phyloP scores from a whole-genome alignment of 2,113 vertebrate genomes.

The Oncorhynchus gorbuscha region DNA sequence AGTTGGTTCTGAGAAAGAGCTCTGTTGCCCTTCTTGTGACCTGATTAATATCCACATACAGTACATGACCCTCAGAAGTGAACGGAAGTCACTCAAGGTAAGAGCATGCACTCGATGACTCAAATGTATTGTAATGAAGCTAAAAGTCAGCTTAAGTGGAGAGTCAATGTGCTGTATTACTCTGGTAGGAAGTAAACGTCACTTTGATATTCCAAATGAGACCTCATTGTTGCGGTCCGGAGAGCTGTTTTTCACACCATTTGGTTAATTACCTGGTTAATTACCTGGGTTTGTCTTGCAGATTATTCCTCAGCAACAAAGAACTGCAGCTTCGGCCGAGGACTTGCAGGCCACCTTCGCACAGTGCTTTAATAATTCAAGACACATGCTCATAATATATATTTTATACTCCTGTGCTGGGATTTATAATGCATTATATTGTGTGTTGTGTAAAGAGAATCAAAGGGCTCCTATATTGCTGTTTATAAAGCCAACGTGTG shows the following conservation, averaged over 20 bases:
- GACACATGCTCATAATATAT: background rate
- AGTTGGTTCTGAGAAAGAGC: background rate
- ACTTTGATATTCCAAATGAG: background rate
- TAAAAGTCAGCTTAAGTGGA: too few species aligned
- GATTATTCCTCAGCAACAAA: background rate
- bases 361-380: background rate
- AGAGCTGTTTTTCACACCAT: background rate
- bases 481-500: slow-evolving; percentile 12
- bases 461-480: background rate
- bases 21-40: too few species aligned
- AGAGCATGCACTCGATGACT: background rate
- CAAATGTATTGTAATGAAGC: background rate
- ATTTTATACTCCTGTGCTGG: background rate
- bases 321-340: too few species aligned
- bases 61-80: background rate
- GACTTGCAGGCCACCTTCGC: too few species aligned
- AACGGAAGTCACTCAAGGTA: too few species aligned
- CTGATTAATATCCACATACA: too few species aligned
- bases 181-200: background rate
- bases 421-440: slow-evolving; percentile 4
- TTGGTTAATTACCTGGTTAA: background rate
- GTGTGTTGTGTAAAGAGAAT: background rate
- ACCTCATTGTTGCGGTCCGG: background rate
- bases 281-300: background rate
- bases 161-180: too few species aligned